A percentile compares a stretch with the other conserved stretches of the same genome.
These are phyloP conservation scores for Diabrotica balteata DNA, from an alignment of 2,888 invertebrate species.

Conservation along the genomic window DNA sequence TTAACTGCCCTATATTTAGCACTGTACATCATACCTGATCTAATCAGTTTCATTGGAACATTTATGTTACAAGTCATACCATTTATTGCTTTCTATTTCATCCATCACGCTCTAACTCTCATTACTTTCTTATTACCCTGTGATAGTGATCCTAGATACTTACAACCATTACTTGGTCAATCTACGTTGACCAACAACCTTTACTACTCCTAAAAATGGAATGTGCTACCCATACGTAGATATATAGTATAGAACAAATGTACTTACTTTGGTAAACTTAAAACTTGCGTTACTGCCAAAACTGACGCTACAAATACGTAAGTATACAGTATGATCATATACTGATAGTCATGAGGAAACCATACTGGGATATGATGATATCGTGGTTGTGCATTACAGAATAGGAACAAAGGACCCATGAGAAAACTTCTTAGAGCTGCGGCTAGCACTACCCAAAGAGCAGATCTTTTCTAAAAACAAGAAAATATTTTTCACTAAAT, in stretches of 20 bases:
- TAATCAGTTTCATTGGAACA: too few species aligned
- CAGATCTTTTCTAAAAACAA: slow-evolving; percentile 69
- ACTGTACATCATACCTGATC: too few species aligned
- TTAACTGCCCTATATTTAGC: too few species aligned
- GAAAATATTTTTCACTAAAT: slow-evolving; percentile 1
- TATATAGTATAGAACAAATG: not conserved
- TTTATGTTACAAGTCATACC: too few species aligned
- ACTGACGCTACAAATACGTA: slow-evolving; percentile 8
- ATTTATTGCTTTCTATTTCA: too few species aligned
- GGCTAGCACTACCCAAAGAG: slow-evolving; percentile 70
- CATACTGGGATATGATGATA: slow-evolving; percentile 70
- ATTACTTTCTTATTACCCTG: too few species aligned
- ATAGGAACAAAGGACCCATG: slow-evolving; percentile 77
- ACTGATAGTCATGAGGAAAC: slow-evolving; percentile 27
- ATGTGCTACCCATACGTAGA: too few species aligned
- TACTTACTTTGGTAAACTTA: slow-evolving; percentile 29
- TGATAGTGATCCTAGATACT: too few species aligned
- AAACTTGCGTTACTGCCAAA: slow-evolving; percentile 8
- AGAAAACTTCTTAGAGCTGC: slow-evolving; percentile 72
- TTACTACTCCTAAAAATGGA: too few species aligned
- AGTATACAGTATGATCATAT: slow-evolving; percentile 7
- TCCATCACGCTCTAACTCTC: too few species aligned
- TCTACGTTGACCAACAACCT: too few species aligned
- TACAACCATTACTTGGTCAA: too few species aligned
- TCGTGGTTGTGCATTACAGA: slow-evolving; percentile 86